Base-by-base conservation (phyloP, 2,888 invertebrate genomes). In the Mythimna ferrago region DNA sequence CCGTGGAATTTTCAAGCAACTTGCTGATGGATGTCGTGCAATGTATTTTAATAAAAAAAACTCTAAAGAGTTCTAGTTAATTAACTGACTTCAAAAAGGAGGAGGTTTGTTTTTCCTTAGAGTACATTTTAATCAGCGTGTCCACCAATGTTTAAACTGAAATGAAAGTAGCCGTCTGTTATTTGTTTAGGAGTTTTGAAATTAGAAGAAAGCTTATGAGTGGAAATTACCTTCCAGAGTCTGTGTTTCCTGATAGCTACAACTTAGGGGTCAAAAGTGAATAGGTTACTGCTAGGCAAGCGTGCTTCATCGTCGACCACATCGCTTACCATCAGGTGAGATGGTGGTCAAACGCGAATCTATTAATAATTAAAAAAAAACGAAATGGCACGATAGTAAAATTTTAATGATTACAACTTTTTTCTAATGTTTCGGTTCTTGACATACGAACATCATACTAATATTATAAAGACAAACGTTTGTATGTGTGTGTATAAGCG, bases 11-110 rank as follows among this genome's bases (percentile, higher is more conserved):
- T 66, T 66, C 60, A 80, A 76, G 60, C 48, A 62, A 38, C 62
- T 62, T 51, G 71, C n/a, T 76, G 64, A 84, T 69, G 32, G 38
- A 81, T 79, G 72, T 58, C 79, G 70, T 83, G 78, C 66, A 2
- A 61, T 70, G 64, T 76, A 73, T 81, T 77, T 74, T 80, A 66
- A 78, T 48, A 51, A 38, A 66, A 38, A 38, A 61, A 79, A 5
- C 38, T 41, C 35, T 73, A 21, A 48, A 58, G 26, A 58, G 58
- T 38, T 53, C 32, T 32, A 35, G 16, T 41, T 63, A 62, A 53
- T 60, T 48, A 48, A 48, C 48, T 48, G 48, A 19, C 16, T 48
- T 48, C 48, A 48, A 48, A 48, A 48, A 48, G 48, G 48, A 48
- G 16, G 16, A 48, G 48, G 48, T 48, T 16, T 16, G 2, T 16